A percentile compares a stretch with the other conserved stretches of the same genome.
phyloP scores from a whole-genome alignment of 2,797 vertebrate species.

The Coreius guichenoti region DNA sequence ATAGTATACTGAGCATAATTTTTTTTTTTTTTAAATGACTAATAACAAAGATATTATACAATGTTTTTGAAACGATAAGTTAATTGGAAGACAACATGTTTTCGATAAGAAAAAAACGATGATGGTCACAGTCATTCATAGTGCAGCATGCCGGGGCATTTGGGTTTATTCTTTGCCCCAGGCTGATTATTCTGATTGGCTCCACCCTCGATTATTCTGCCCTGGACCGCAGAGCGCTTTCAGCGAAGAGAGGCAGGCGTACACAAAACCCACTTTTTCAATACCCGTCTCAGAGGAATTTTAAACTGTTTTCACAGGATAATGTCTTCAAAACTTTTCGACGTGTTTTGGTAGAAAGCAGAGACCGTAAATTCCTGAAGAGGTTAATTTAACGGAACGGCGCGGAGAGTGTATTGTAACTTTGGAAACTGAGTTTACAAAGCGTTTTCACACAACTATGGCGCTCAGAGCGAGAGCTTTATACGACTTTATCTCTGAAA shows the following conservation, averaged over 20 bases:
- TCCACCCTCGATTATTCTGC: slow-evolving; percentile 75
- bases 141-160: background rate
- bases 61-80: background rate
- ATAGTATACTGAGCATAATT: background rate
- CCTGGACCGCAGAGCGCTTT: slow-evolving; percentile 71
- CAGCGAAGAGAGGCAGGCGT: slow-evolving; percentile 64
- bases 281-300: slow-evolving; percentile 13
- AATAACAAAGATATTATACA: background rate
- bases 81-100: background rate
- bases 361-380: background rate
- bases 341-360: background rate
- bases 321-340: slow-evolving; percentile 13
- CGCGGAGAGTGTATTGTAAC: slow-evolving; percentile 5
- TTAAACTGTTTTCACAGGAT: background rate
- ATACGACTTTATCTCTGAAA: slow-evolving; percentile 93
- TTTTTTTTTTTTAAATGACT: background rate
- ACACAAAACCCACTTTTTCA: slow-evolving; percentile 42
- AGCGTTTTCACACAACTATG: slow-evolving; percentile 73
- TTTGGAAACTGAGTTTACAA: slow-evolving; percentile 33
- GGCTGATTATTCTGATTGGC: slow-evolving; percentile 60
- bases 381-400: slow-evolving; percentile 14
- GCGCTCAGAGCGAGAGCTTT: slow-evolving; percentile 88
- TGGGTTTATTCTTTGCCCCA: slow-evolving; percentile 22
- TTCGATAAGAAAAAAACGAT: background rate
- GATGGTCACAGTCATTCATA: background rate